Evolutionary conservation across 2,797 vertebrate species (phyloP).

Genomic region (Anabacerthia variegaticeps): DNA sequence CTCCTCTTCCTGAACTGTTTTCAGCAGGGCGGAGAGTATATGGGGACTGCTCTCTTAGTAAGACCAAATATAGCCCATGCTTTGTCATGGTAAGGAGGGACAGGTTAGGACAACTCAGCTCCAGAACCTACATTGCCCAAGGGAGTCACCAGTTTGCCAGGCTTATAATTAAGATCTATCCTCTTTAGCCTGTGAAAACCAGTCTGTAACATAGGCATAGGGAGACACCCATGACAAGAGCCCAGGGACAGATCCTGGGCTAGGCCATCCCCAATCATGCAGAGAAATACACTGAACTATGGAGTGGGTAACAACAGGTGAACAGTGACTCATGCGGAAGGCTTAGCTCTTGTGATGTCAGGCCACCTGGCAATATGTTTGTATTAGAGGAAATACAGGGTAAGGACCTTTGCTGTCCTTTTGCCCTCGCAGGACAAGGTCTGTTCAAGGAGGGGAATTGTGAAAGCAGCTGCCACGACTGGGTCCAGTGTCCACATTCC

Average conservation of each 20-base stretch:
- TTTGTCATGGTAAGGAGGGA: not conserved
- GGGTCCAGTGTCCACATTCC: not conserved
- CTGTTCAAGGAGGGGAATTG: not conserved
- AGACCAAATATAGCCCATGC: not conserved
- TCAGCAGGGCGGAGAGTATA: not conserved
- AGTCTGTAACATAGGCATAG: not conserved
- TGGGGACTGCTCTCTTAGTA: not conserved
- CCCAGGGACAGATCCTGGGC: not conserved
- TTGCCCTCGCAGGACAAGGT: conserved; percentile 7
- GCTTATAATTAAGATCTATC: not conserved
- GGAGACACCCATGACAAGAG: not conserved
- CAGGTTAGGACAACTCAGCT: not conserved
- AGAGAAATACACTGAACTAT: not conserved
- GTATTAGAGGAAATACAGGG: conserved; percentile 36
- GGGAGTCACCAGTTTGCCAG: not conserved
- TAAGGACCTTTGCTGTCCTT: not conserved
- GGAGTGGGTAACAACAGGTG: not conserved
- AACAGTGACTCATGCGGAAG: conserved; percentile 7
- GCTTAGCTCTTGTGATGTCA: not conserved
- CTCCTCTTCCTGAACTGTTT: not conserved
- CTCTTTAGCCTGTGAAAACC: not conserved
- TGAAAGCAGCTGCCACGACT: not conserved
- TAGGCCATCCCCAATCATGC: not conserved
- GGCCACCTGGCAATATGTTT: not conserved
- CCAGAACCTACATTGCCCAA: not conserved